Base-by-base conservation (phyloP, 1,140 invertebrate species). In the Ostrea edulis region DNA sequence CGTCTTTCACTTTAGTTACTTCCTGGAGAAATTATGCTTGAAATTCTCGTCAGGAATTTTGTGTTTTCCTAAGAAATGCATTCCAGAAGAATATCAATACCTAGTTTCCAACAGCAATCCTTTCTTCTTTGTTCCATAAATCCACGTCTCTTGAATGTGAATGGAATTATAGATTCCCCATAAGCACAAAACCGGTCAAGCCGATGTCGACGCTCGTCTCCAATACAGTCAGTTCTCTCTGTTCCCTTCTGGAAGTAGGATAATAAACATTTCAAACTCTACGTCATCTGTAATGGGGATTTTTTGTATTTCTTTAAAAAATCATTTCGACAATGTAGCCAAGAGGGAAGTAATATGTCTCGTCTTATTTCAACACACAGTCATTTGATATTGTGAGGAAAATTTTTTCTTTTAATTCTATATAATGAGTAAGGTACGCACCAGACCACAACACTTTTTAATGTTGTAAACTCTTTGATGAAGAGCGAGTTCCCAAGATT, bases 111-210 rank as follows among this genome's bases (percentile, higher is more conserved):
- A 82, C 93, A 93, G 65, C 93, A 93, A 22, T 90, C 86, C 20
- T 90, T 35, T 53, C 92, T 85, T 14, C 83, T 87, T 25, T 91
- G 55, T 7, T 87, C 65, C 89, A 93, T 92, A 86, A 88, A 92
- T 5, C 65, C 68, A 20, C 81, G 25, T 62, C 90, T 52, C 7
- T 82, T 81, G 3, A 86, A 55, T 0, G 90, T 91, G 62, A 92
- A 91, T 14, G 93, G 92, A 25, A 93, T 87, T 25, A 91, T 86
- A 0, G 91, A 89, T n/a, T 90, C 85, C 0, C 92, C 92, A 25
- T 90, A 90, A 8, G 89, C 92, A 90, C 93, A 93, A 53, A 92
- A 91, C 7, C 85, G 62, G 68, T 93, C 93, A n/a, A 93, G 90
- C 0, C 91, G 87, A 11, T 88, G 84, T 12, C 92, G 90, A 12